Percentiles rank a stretch among this genome's conserved stretches.
phyloP scores from a whole-genome alignment of 2,113 vertebrate genomes.

The Nibea albiflora region DNA sequence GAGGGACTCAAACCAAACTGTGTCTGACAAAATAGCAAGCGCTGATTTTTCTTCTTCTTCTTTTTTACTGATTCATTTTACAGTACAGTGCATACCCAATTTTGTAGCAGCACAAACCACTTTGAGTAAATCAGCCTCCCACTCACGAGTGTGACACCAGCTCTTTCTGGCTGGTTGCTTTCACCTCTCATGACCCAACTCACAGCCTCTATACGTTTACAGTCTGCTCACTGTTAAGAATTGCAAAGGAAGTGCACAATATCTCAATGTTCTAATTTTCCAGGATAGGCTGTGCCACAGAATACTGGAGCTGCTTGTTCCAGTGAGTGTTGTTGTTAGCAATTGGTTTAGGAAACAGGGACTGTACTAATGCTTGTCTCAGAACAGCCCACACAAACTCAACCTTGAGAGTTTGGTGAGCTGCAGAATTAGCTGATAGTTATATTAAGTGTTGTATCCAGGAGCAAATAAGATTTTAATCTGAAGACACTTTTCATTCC shows the following conservation, averaged over 20 bases:
- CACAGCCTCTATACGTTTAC: constrained; percentile 12
- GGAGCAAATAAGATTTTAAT: background rate
- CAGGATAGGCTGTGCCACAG: background rate
- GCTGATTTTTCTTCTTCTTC: background rate
- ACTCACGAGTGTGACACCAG: constrained; percentile 16
- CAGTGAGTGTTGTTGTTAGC: background rate
- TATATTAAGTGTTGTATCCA: background rate
- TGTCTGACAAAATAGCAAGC: constrained; percentile 23
- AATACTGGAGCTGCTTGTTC: background rate
- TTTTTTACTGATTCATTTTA: background rate
- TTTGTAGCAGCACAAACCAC: background rate
- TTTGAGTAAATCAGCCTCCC: constrained; percentile 36
- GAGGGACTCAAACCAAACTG: constrained; percentile 3
- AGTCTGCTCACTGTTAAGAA: background rate
- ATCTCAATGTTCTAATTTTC: constrained; percentile 8
- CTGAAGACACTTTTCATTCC: background rate
- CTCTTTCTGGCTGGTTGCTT: constrained; percentile 10
- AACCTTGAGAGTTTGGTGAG: background rate
- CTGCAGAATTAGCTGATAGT: background rate
- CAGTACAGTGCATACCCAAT: constrained; percentile 15
- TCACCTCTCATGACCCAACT: background rate
- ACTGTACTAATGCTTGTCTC: background rate
- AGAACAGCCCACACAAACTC: background rate
- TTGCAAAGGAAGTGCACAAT: constrained; percentile 8
- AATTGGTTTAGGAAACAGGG: background rate